Evolutionary conservation across 30 jellyfish, hydroid and myxozoan genomes (phyloP).

Genomic region (Pseudorhiza aurosa): DNA sequence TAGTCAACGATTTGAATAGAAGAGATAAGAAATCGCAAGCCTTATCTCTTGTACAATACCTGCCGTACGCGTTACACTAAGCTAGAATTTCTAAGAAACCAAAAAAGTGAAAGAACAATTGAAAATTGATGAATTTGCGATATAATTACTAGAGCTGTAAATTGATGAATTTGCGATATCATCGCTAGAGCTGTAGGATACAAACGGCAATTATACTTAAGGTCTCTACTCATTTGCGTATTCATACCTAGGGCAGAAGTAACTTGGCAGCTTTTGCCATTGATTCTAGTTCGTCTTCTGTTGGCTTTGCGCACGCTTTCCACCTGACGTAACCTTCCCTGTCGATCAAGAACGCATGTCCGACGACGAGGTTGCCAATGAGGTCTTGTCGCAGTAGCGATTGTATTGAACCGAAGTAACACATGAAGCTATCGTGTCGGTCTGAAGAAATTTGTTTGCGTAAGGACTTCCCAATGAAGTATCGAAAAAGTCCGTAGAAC

Average conservation of each 20-base stretch:
- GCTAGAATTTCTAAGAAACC: too few relatives aligned
- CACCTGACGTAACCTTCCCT: slow-evolving; percentile 60
- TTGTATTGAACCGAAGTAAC: slow-evolving; percentile 29
- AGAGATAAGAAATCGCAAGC: too few relatives aligned
- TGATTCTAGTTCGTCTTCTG: slow-evolving; percentile 40
- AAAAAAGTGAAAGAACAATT: too few relatives aligned
- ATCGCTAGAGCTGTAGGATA: too few relatives aligned
- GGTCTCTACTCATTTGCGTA: too few relatives aligned
- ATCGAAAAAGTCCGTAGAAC: slow-evolving; percentile 43
- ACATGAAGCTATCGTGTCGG: slow-evolving; percentile 41
- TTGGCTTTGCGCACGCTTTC: slow-evolving; percentile 66
- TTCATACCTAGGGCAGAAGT: slow-evolving; percentile 12
- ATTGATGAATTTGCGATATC: too few relatives aligned
- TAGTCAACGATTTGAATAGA: too few relatives aligned
- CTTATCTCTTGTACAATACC: too few relatives aligned
- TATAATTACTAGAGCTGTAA: too few relatives aligned
- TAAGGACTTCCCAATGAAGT: slow-evolving; percentile 10
- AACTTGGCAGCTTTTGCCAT: slow-evolving; percentile 6
- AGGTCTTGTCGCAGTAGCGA: slow-evolving; percentile 1
- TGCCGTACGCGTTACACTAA: too few relatives aligned
- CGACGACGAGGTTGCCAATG: slow-evolving; percentile 45
- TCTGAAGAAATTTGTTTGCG: slow-evolving; percentile 14
- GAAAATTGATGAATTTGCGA: too few relatives aligned
- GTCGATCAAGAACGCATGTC: slow-evolving; percentile 61
- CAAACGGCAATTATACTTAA: too few relatives aligned